These are phyloP conservation scores for Pagrus major DNA, from an alignment of 2,113 vertebrate species.

Conservation along the genomic window DNA sequence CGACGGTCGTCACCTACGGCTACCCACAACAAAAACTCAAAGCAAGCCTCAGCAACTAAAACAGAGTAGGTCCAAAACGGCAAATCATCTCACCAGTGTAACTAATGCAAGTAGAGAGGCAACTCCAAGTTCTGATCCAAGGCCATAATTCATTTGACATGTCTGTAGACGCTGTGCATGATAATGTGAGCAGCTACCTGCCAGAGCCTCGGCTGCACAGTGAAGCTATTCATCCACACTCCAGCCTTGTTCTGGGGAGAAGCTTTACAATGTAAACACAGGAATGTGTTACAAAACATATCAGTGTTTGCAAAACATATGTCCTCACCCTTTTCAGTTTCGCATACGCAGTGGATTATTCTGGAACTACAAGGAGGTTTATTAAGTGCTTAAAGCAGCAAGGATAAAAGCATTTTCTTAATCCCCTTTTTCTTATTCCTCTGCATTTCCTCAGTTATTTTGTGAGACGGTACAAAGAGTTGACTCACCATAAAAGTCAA, in stretches of 20 bases:
- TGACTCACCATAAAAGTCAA: background rate
- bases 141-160: conserved; percentile 64
- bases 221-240: conserved; percentile 75
- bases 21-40: conserved; percentile 34
- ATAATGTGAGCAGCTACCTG: conserved; percentile 65
- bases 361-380: background rate
- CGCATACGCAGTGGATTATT: conserved; percentile 7
- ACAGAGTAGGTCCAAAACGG: conserved; percentile 10
- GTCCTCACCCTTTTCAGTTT: conserved; percentile 12
- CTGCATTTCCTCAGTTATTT: background rate
- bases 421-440: background rate
- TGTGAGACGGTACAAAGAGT: background rate
- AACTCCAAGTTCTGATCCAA: conserved; percentile 38
- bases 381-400: conserved; percentile 1
- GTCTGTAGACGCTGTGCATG: conserved; percentile 59
- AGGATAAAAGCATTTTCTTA: background rate
- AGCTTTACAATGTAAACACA: conserved; percentile 75
- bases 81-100: conserved; percentile 26
- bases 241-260: conserved; percentile 56
- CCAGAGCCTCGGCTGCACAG: conserved; percentile 67
- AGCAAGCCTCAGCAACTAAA: conserved; percentile 33
- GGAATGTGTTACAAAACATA: conserved; percentile 72
- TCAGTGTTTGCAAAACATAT: conserved; percentile 65
- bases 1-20: conserved; percentile 14
- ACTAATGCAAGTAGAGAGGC: conserved; percentile 25